Evolutionary conservation across 2,888 invertebrate genomes (phyloP), one percentile per base, ranked within the genome.

Genomic region (Pemphredon lugubris): DNA sequence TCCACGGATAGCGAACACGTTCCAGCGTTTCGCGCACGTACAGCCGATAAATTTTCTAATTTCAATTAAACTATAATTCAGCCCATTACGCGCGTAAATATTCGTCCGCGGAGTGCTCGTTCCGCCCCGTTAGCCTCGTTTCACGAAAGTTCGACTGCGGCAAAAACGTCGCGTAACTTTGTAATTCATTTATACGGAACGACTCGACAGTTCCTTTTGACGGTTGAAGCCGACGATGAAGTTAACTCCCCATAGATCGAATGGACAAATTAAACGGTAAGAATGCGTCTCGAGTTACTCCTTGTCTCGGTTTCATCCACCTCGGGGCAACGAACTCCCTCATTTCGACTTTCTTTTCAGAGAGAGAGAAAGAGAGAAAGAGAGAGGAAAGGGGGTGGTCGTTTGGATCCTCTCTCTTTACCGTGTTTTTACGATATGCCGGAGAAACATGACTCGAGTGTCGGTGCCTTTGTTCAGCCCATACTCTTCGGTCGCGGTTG

Each of bases 351-450:
- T 26, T 7, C 26, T 7, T 26, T n/a, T n/a, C n/a, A n/a, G n/a
- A n/a, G n/a, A n/a, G n/a, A n/a, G n/a, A n/a, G n/a, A n/a, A n/a
- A n/a, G n/a, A n/a, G n/a, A n/a, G n/a, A n/a, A n/a, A n/a, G n/a
- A 51, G 42, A 34, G 48, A 64, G 59, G 66, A 44, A 48, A 58
- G 32, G 23, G 40, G 42, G 58, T 44, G 14, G 44, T 64, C 54
- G 59, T 64, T 75, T 42, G 63, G 58, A 39, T 59, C 39, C 18
- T 57, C 44, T 53, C 63, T 53, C 32, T 61, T 68, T 57, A 55
- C 53, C 39, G 50, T 60, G 64, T 68, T 75, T 79, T 79, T 78
- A 75, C 73, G 77, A 70, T 60, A 65, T 42, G 32, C 45, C 44
- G 54, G 47, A 50, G 59, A 74, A 74, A 73, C 66, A 77, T 30